Evolutionary conservation across 2,113 vertebrate species (phyloP).

Genomic region (Pitta sordida): DNA sequence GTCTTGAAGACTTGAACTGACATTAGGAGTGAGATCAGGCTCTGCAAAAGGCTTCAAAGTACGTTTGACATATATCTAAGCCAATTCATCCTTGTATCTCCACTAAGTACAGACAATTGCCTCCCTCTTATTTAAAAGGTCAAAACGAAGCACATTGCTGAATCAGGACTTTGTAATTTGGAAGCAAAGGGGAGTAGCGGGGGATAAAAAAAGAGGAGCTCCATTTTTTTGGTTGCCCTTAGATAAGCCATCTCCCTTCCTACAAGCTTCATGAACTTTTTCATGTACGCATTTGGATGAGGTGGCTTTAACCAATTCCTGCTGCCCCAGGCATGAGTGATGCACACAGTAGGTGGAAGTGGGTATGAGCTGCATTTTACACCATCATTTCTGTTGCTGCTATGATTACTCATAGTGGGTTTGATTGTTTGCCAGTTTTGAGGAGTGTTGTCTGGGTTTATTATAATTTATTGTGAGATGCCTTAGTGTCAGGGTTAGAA

Average conservation of each 20-base stretch:
- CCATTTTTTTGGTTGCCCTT: background rate
- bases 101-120: accelerated
- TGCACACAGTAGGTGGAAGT: background rate
- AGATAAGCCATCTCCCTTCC: background rate
- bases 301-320: constrained; percentile 1
- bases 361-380: background rate
- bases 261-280: background rate
- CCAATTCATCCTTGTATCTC: background rate
- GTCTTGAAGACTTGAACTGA: background rate
- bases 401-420: background rate
- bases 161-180: background rate
- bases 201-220: background rate
- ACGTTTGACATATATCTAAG: background rate
- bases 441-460: background rate
- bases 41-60: background rate
- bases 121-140: background rate
- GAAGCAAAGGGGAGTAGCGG: background rate
- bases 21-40: background rate
- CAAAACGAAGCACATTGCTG: background rate
- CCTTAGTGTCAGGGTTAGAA: background rate
- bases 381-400: background rate
- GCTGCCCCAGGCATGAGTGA: background rate
- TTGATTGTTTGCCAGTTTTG: constrained; percentile 6
- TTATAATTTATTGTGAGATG: background rate
- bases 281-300: background rate